A percentile compares a stretch with the other conserved stretches of the same genome.
These are phyloP conservation scores for Sparidentex hasta DNA, from an alignment of 2,797 vertebrate species.

Conservation along the genomic window DNA sequence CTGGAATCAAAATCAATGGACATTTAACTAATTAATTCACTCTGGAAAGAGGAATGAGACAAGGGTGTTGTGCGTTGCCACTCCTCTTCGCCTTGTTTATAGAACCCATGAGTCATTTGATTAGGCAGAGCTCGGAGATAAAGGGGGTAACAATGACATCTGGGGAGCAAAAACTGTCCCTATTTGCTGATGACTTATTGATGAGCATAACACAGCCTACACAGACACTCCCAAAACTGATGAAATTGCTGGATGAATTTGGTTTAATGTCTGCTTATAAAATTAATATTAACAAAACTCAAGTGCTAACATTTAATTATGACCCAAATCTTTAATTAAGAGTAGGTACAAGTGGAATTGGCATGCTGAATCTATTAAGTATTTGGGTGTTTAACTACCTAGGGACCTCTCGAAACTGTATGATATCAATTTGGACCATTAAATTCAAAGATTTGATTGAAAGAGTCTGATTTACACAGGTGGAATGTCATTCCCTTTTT, in stretches of 20 bases:
- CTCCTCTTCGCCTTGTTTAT: conserved; percentile 43
- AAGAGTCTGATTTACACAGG: conserved; percentile 1
- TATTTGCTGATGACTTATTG: conserved; percentile 21
- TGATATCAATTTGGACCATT: neutral
- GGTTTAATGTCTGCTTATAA: conserved; percentile 10
- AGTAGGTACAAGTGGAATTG: neutral
- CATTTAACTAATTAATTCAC: neutral
- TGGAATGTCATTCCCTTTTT: neutral
- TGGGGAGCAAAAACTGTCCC: conserved; percentile 18
- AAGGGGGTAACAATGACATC: conserved; percentile 3
- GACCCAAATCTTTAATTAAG: neutral
- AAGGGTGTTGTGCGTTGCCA: neutral
- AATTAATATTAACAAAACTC: conserved; percentile 7
- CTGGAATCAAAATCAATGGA: conserved; percentile 5
- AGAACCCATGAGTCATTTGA: conserved; percentile 23
- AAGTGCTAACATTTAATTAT: neutral
- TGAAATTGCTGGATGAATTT: neutral
- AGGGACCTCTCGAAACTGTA: too few species aligned
- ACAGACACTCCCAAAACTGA: conserved; percentile 14
- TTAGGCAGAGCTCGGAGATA: neutral
- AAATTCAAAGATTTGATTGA: conserved; percentile 2
- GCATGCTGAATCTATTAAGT: neutral
- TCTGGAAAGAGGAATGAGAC: conserved; percentile 26
- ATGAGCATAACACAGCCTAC: conserved; percentile 21
- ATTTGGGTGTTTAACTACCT: neutral